These are phyloP conservation scores for Ptychoptera albimana DNA, from an alignment of 2,888 invertebrate species.

Conservation along the genomic window DNA sequence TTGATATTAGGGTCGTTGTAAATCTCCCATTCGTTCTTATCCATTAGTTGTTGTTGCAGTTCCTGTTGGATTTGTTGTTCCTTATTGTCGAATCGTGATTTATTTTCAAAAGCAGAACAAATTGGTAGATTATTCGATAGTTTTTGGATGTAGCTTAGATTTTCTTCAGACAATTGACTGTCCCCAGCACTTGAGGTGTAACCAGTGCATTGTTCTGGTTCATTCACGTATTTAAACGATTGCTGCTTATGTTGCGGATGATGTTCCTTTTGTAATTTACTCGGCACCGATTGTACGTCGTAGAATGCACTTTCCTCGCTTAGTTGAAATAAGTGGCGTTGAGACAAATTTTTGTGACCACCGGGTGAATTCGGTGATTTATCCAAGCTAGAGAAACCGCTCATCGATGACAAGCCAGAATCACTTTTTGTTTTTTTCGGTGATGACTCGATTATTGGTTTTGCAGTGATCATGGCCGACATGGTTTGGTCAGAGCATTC, in stretches of 20 bases:
- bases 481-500: conserved; percentile 21
- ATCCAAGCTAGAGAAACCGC: conserved; percentile 71
- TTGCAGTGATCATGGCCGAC: conserved; percentile 20
- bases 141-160: conserved; percentile 28
- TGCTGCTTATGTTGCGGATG: conserved; percentile 8
- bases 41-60: conserved; percentile 19
- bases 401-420: conserved; percentile 75
- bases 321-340: neutral
- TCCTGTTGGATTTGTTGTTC: conserved; percentile 14
- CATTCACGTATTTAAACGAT: conserved; percentile 7
- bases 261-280: conserved; percentile 6
- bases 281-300: neutral
- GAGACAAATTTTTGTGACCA: neutral
- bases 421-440: conserved; percentile 51
- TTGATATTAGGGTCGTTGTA: neutral
- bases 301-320: conserved; percentile 5
- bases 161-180: conserved; percentile 25
- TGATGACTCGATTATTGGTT: conserved; percentile 24
- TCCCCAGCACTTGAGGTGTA: conserved; percentile 10
- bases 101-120: conserved; percentile 29
- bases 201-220: neutral
- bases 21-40: neutral
- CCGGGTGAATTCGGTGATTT: conserved; percentile 66
- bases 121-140: conserved; percentile 29
- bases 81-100: conserved; percentile 25